Evolutionary conservation across 2,888 invertebrate genomes (phyloP), one percentile per base, ranked within the genome.

Genomic region (Euplagia quadripunctaria): DNA sequence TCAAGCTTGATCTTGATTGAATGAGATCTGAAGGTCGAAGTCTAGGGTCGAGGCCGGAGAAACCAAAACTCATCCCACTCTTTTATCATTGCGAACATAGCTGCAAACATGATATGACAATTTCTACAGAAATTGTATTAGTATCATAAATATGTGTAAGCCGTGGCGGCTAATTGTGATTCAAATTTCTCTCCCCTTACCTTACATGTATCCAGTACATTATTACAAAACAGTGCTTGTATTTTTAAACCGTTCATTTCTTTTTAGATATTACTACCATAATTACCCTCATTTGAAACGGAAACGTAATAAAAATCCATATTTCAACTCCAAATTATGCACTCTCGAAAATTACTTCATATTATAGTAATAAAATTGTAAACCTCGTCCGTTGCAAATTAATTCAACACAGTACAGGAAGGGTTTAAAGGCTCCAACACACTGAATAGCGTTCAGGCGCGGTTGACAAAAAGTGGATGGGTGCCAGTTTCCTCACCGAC

Each of bases 281-380:
- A 49, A 66, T 66, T 6, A 31, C 46, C 31, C 49, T 66, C 43
- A 49, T 49, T 66, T 66, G 31, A n/a, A 66, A 41, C 41, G 66
- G 41, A 51, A 49, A 66, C 41, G 17, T n/a, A 66, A 66, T 41
- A 51, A 55, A 75, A 77, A 73, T 77, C 71, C 49, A 68, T 78
- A 68, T 73, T 75, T 70, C 71, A 75, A 73, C 72, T 68, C 67
- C 71, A 77, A 82, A 77, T 82, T 82, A 79, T 82, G 74, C 77
- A 80, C 75, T 82, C 74, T 67, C 12, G 74, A 80, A 75, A 72
- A 80, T 75, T 80, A 74, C 75, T 74, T 71, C 66, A 65, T 64
- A 49, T 63, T 63, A 20, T 51, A 51, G 51, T 51, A 77, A 64
- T 74, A 69, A 49, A 72, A 73, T 61, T 66, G 41, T 55, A 58